phyloP scores from a whole-genome alignment of 2,113 vertebrate species.

The Pardalotus punctatus region DNA sequence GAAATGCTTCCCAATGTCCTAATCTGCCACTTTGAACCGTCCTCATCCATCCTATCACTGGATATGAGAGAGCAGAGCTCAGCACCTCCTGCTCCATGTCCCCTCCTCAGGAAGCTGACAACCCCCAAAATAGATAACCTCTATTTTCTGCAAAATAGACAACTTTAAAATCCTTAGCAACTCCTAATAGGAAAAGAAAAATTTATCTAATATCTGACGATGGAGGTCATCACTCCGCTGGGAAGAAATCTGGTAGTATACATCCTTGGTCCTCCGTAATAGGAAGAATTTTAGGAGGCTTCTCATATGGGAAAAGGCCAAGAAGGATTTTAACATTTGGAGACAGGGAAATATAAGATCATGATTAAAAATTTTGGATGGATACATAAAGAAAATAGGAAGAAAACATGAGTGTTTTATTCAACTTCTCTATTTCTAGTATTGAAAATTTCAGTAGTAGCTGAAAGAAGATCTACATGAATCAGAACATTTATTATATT shows the following conservation, averaged over 20 bases:
- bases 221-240: not conserved
- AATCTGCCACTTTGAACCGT: not conserved
- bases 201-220: not conserved
- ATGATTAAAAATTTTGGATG: not conserved
- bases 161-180: not conserved
- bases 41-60: no score
- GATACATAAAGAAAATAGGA: not conserved
- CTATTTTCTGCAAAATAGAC: not conserved
- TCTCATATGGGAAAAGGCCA: not conserved
- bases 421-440: not conserved
- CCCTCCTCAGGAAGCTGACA: not conserved
- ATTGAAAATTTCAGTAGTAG: not conserved
- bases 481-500: not conserved
- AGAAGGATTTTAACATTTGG: not conserved
- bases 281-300: not conserved
- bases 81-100: not conserved
- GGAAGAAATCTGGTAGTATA: not conserved
- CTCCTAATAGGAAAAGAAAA: not conserved
- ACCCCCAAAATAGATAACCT: not conserved
- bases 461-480: not conserved
- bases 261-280: not conserved
- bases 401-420: not conserved
- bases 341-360: not conserved
- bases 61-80: not conserved
- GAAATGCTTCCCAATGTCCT: not conserved